Evolutionary conservation across 2,797 vertebrate species (phyloP).

Genomic region (Pseudochaenichthys georgianus): DNA sequence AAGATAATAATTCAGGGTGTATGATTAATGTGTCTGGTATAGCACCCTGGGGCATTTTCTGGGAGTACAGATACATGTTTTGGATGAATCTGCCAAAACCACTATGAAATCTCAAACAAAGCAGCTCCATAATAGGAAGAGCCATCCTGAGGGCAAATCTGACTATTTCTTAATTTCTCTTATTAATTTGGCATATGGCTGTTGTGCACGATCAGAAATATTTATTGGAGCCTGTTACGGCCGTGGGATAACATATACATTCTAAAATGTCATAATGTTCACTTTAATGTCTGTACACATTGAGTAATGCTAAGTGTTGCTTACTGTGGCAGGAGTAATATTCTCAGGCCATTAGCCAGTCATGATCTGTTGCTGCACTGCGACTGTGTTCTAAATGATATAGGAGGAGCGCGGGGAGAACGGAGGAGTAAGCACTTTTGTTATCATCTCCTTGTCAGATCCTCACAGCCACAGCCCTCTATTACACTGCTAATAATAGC

Average conservation of each 20-base stretch:
- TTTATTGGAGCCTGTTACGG: slow-evolving; percentile 43
- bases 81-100: slow-evolving; percentile 46
- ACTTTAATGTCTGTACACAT: slow-evolving; percentile 60
- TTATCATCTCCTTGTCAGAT: slow-evolving; percentile 81
- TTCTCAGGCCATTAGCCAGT: slow-evolving; percentile 71
- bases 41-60: slow-evolving; percentile 41
- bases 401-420: slow-evolving; percentile 63
- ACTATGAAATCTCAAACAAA: slow-evolving; percentile 33
- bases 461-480: slow-evolving; percentile 67
- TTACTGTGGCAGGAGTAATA: slow-evolving; percentile 70
- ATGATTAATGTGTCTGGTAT: slow-evolving; percentile 57
- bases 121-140: slow-evolving; percentile 45
- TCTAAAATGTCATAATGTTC: slow-evolving; percentile 59
- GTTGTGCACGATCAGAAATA: slow-evolving; percentile 42
- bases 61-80: slow-evolving; percentile 46
- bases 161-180: slow-evolving; percentile 37
- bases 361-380: slow-evolving; percentile 66
- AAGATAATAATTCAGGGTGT: slow-evolving; percentile 34
- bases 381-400: slow-evolving; percentile 78
- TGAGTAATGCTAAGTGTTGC: slow-evolving; percentile 72
- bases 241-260: slow-evolving; percentile 40
- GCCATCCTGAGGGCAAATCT: slow-evolving; percentile 31
- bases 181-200: slow-evolving; percentile 43
- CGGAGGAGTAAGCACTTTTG: slow-evolving; percentile 77
- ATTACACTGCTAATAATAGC: slow-evolving; percentile 79